Evolutionary conservation across 1,140 invertebrate species (phyloP), one percentile per base, ranked within the genome.

Genomic region (Popillia japonica): DNA sequence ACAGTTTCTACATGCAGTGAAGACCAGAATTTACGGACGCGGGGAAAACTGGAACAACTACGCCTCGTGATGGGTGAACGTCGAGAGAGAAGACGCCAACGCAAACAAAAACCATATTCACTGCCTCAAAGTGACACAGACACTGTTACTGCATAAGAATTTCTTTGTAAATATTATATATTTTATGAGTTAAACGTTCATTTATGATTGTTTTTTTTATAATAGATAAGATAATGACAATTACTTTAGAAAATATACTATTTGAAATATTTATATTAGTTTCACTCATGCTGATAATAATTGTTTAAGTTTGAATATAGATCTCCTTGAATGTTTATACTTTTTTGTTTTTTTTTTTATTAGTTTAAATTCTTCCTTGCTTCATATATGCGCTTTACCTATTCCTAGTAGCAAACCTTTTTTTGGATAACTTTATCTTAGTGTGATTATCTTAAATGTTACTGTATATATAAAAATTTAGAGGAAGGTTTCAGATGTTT

Each of bases 61-160:
- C 92, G 95, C 78, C 88, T 95, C 23, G 94, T 97, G 40, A 95
- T 98, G 94, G 94, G 96, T 81, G 94, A 97, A 85, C 91, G 94
- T 81, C 92, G 95, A 75, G 93, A 95, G 78, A 90, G 94, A 76
- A 90, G 95, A 41, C 92, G 93, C 85, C 94, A 94, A 6, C 90
- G 95, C 77, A 92, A 95, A 81, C 90, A 94, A 6, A 92, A 94
- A 80, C 94, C 94, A 0, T 96, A 95, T 83, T 90, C 91, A 3
- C 89, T 89, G 3, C 88, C 84, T 61, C 82, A 83, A 55, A 75
- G 77, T 73, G 80, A 79, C 79, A 81, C 83, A 42, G 84, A 84
- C 78, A 85, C 85, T 48, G 85, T 86, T 42, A 86, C 83, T 48
- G 85, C 85, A 81, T 86, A 81, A 84, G 34, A 40, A 61, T 74